Evolutionary conservation across 2,888 invertebrate genomes (phyloP).

Genomic region (Drosophila niveifrons): DNA sequence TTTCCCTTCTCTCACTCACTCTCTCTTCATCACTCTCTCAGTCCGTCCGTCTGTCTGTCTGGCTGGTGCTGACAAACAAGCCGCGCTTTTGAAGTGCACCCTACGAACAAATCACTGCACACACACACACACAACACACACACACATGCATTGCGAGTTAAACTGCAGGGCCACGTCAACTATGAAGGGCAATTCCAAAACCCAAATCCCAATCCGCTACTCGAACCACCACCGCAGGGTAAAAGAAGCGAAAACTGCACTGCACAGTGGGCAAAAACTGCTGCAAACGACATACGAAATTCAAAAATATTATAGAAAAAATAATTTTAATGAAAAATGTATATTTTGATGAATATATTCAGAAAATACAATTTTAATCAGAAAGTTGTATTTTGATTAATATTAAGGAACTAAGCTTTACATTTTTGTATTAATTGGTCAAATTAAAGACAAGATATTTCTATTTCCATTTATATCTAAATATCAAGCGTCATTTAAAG

Average conservation of each 20-base stretch:
- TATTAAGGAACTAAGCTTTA: no score
- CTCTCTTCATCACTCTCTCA: not conserved
- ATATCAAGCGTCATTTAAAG: no score
- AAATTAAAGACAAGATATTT: no score
- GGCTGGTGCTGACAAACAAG: slow-evolving; percentile 70
- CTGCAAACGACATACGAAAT: not conserved
- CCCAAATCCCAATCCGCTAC: slow-evolving; percentile 24
- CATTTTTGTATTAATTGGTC: no score
- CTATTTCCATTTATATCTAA: no score
- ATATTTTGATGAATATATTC: no score
- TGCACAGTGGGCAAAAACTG: slow-evolving; percentile 47
- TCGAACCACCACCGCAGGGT: slow-evolving; percentile 51
- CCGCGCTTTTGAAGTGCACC: slow-evolving; percentile 71
- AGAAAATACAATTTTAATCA: no score
- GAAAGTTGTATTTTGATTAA: no score
- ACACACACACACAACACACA: slow-evolving; percentile 22
- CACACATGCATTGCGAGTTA: slow-evolving; percentile 26
- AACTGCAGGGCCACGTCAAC: slow-evolving; percentile 50
- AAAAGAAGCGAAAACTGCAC: slow-evolving; percentile 7
- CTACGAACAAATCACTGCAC: slow-evolving; percentile 57
- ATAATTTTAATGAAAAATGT: no score
- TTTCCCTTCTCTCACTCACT: not conserved
- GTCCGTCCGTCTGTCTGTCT: slow-evolving; percentile 6
- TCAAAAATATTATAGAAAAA: no score
- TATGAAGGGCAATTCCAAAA: slow-evolving; percentile 27